phyloP scores from a whole-genome alignment of 2,113 vertebrate genomes.

The Takifugu bimaculatus region DNA sequence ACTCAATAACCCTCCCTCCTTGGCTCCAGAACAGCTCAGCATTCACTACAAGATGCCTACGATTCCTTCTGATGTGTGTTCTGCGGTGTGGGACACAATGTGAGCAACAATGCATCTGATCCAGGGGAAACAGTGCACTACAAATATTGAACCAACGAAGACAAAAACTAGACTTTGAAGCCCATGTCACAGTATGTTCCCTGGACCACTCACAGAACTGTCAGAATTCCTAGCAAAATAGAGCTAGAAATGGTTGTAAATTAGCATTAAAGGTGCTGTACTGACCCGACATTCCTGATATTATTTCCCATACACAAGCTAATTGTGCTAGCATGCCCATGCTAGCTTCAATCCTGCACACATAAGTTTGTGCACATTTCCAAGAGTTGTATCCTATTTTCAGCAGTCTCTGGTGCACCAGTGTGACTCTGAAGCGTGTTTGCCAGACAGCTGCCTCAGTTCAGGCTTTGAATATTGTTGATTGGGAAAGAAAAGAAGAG shows the following conservation, averaged over 20 bases:
- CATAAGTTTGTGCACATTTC: constrained; percentile 31
- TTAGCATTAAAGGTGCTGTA: not conserved
- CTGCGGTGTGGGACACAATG: constrained; percentile 2
- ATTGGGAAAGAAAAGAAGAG: constrained; percentile 2
- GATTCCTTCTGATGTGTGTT: constrained; percentile 85
- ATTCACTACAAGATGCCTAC: constrained; percentile 85
- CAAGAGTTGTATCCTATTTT: constrained; percentile 36
- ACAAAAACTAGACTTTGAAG: not conserved
- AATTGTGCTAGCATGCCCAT: constrained; percentile 9
- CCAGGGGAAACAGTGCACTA: not conserved
- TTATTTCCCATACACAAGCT: constrained; percentile 23
- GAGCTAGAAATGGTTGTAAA: not conserved
- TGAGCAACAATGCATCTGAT: not conserved
- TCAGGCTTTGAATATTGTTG: constrained; percentile 5
- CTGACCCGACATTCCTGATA: not conserved
- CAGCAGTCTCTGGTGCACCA: constrained; percentile 36
- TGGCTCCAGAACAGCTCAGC: constrained; percentile 72
- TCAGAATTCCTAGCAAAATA: not conserved
- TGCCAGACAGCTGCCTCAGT: constrained; percentile 27
- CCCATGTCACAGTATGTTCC: constrained; percentile 4
- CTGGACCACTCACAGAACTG: constrained; percentile 5
- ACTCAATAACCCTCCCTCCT: constrained; percentile 39
- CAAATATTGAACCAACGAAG: constrained; percentile 11
- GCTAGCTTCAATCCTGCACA: constrained; percentile 14
- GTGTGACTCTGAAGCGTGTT: constrained; percentile 48